These are phyloP conservation scores for Leptarthrus brevirostris DNA, from an alignment of 2,888 invertebrate genomes.

Conservation along the genomic window DNA sequence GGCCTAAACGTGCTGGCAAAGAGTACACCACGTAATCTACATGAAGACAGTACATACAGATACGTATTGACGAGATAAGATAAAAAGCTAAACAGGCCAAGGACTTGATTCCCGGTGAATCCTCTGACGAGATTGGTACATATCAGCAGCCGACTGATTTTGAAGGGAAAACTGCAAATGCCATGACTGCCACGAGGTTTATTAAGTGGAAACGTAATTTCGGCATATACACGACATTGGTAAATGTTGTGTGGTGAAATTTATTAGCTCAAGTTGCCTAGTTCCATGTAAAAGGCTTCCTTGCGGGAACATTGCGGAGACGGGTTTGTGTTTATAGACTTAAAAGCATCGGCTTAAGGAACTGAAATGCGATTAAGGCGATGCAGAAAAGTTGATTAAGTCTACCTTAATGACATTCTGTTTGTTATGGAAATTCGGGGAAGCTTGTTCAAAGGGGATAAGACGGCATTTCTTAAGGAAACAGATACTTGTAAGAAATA, in stretches of 20 bases:
- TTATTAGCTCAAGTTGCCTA: conserved; percentile 34
- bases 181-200: conserved; percentile 21
- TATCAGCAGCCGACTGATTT: conserved; percentile 3
- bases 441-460: conserved; percentile 9
- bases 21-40: conserved; percentile 25
- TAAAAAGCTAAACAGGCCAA: conserved; percentile 12
- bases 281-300: conserved; percentile 2
- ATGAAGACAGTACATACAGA: conserved; percentile 27
- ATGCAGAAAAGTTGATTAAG: conserved; percentile 27
- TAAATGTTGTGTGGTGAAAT: conserved; percentile 44
- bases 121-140: not conserved
- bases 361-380: conserved; percentile 41
- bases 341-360: conserved; percentile 27
- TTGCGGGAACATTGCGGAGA: not conserved
- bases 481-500: not conserved
- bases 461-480: not conserved
- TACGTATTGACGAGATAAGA: conserved; percentile 31
- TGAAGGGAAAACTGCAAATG: conserved; percentile 27
- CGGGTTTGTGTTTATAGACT: not conserved
- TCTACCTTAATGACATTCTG: conserved; percentile 10
- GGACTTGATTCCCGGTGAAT: not conserved
- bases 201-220: conserved; percentile 46
- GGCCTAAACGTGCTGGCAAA: conserved; percentile 25
- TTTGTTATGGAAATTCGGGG: conserved; percentile 8
- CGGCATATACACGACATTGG: conserved; percentile 41